A percentile compares a stretch with the other conserved stretches of the same genome.
phyloP scores from a whole-genome alignment of 2,888 invertebrate species.

The Palloptera scutellata region DNA sequence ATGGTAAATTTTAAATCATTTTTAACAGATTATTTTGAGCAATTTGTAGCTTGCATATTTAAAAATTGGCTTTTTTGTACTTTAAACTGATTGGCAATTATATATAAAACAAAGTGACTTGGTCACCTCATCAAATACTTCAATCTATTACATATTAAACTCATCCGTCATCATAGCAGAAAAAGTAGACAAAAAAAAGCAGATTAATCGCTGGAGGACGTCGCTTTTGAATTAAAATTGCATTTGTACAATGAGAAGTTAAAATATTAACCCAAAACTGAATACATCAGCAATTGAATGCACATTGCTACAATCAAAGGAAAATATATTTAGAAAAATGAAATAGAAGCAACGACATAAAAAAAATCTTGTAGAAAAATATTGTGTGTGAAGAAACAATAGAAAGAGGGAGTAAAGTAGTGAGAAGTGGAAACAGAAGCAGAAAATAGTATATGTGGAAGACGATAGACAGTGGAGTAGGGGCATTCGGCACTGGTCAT shows the following conservation, averaged over 20 bases:
- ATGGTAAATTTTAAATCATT: too few relatives aligned
- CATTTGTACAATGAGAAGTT: neutral
- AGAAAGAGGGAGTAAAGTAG: too few relatives aligned
- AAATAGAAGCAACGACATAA: neutral
- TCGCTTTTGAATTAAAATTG: slow-evolving; percentile 27
- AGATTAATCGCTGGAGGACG: slow-evolving; percentile 15
- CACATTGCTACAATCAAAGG: neutral
- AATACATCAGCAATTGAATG: too few relatives aligned
- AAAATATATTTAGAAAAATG: neutral
- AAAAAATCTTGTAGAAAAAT: neutral
- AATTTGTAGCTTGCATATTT: too few relatives aligned
- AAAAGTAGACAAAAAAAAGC: slow-evolving; percentile 3
- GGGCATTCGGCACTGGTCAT: slow-evolving; percentile 22
- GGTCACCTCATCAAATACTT: too few relatives aligned
- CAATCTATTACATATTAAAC: slow-evolving; percentile 10
- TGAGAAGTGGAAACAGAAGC: neutral
- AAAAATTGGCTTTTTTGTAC: too few relatives aligned
- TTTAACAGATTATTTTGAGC: too few relatives aligned
- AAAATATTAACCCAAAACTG: neutral
- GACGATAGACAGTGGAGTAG: slow-evolving; percentile 11
- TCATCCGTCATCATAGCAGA: slow-evolving; percentile 20
- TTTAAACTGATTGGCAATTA: too few relatives aligned
- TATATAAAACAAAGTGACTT: too few relatives aligned
- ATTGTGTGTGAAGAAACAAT: neutral
- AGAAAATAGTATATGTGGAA: slow-evolving; percentile 12